Conservation (phyloP, 2,113 vertebrate genomes). For the Chloebia gouldiae region DNA sequence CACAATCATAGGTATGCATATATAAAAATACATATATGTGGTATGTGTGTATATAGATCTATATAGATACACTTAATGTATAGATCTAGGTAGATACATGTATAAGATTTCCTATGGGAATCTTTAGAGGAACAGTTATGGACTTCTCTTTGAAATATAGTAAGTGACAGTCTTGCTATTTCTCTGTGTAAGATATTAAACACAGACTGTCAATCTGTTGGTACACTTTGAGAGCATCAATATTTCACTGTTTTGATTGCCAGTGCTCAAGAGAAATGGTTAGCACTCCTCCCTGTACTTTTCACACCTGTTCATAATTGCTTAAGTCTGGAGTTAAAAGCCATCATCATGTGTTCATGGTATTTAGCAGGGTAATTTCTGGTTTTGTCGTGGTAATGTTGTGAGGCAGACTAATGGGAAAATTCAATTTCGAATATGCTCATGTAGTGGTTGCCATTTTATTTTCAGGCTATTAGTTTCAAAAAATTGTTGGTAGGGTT, state of each 20-base stretch:
- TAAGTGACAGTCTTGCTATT: not conserved
- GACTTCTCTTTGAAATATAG: not conserved
- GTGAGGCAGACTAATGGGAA: not conserved
- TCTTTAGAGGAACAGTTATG: not conserved
- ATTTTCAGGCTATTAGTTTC: not conserved
- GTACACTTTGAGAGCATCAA: not conserved
- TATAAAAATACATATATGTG: not conserved
- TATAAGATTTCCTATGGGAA: not conserved
- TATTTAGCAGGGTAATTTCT: not conserved
- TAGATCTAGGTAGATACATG: not conserved
- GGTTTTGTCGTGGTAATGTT: fast-evolving
- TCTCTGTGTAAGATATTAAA: not conserved
- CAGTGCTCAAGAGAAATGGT: not conserved
- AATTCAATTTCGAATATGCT: not conserved
- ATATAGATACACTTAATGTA: not conserved
- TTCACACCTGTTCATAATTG: not conserved
- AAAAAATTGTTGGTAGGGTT: not conserved
- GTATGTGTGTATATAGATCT: not conserved
- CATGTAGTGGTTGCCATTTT: not conserved
- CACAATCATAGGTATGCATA: not conserved
- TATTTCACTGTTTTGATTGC: not conserved
- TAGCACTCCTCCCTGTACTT: not conserved
- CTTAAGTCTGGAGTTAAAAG: not conserved
- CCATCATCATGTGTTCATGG: fast-evolving
- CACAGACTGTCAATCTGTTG: not conserved